Conservation (phyloP, 2,797 vertebrate genomes). For the Characodon lateralis region DNA sequence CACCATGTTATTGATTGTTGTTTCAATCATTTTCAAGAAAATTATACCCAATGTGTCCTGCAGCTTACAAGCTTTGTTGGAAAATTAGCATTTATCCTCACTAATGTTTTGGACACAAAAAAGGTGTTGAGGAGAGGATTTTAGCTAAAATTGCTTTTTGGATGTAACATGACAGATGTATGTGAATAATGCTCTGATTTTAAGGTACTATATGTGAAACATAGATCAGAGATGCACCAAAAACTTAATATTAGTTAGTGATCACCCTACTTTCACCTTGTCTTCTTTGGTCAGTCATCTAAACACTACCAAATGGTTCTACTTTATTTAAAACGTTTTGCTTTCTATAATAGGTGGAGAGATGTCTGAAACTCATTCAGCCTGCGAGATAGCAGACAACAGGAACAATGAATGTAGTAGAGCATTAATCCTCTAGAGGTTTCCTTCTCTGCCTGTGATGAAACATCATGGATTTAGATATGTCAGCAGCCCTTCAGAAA, state of each 20-base stretch:
- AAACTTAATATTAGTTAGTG: background rate
- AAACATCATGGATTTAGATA: background rate
- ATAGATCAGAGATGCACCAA: background rate
- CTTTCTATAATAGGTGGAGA: background rate
- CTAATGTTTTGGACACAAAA: background rate
- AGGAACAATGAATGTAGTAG: background rate
- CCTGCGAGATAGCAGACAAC: background rate
- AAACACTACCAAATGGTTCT: background rate
- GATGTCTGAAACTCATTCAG: background rate
- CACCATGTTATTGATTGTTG: background rate
- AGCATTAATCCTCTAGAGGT: background rate
- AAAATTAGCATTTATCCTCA: background rate
- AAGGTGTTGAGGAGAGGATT: too few species aligned
- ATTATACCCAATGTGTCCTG: background rate
- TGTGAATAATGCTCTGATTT: background rate
- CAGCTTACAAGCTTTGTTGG: background rate
- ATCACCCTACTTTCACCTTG: too few species aligned
- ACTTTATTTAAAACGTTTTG: background rate
- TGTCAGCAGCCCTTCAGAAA: background rate
- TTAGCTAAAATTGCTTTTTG: background rate
- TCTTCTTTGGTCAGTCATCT: background rate
- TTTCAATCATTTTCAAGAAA: background rate
- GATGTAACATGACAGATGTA: too few species aligned
- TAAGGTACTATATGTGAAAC: background rate
- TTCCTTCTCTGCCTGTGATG: background rate